phyloP scores from a whole-genome alignment of 1,140 invertebrate species.

The Micrasema longulum region DNA sequence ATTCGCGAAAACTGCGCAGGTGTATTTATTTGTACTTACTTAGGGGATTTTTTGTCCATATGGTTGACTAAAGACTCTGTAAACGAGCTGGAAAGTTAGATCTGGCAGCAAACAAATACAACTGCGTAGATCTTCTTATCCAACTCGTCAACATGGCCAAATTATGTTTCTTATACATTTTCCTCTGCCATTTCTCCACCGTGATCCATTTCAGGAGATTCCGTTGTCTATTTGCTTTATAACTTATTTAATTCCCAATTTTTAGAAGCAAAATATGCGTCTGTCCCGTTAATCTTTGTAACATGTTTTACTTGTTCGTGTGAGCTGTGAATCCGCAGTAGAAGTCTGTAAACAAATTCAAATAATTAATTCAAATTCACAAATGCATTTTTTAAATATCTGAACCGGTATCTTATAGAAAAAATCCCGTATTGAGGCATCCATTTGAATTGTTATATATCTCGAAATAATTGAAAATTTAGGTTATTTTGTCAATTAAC shows the following conservation, averaged over 20 bases:
- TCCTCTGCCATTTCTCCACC: not conserved
- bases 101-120: slow-evolving; percentile 66
- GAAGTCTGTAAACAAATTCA: no score
- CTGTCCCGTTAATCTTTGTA: not conserved
- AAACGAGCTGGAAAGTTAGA: slow-evolving; percentile 71
- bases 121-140: slow-evolving; percentile 68
- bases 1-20: no score
- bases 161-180: no score
- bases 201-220: not conserved
- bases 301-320: not conserved
- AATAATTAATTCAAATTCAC: no score
- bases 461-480: no score
- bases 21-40: no score
- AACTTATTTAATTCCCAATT: not conserved
- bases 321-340: not conserved
- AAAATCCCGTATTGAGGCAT: no score
- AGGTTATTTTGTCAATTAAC: no score
- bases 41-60: no score
- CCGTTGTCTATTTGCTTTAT: not conserved
- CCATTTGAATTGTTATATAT: no score
- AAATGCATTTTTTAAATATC: no score
- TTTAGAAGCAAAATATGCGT: not conserved
- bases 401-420: no score
- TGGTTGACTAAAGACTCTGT: slow-evolving; percentile 48
- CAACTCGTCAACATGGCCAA: slow-evolving; percentile 66